These are phyloP conservation scores for Stenotaenia linearis DNA, from an alignment of 2,888 invertebrate species.

Conservation along the genomic window DNA sequence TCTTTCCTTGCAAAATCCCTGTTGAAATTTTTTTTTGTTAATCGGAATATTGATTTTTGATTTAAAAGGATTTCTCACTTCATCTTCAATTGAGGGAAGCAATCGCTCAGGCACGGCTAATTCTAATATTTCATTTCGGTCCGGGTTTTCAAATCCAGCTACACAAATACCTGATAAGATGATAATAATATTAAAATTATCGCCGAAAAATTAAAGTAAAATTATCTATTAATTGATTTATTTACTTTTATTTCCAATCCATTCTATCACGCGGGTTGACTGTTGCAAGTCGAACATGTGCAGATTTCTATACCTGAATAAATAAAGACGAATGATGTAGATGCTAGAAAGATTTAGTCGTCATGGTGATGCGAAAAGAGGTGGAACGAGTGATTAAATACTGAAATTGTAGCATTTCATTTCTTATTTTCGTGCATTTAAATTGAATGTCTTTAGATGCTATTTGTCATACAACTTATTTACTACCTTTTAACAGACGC, in stretches of 20 bases:
- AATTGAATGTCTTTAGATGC: not conserved
- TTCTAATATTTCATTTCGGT: not conserved
- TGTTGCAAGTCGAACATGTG: not conserved
- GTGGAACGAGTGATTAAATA: too few species aligned
- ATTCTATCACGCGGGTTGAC: not conserved
- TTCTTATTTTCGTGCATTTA: too few species aligned
- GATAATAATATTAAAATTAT: not conserved
- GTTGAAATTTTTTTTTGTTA: not conserved
- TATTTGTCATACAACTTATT: not conserved
- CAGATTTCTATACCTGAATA: not conserved
- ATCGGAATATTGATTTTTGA: not conserved
- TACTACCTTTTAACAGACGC: slow-evolving; percentile 7
- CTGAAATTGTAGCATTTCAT: too few species aligned
- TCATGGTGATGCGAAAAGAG: not conserved
- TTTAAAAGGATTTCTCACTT: not conserved
- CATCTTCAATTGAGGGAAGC: not conserved
- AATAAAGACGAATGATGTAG: not conserved
- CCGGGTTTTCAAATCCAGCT: not conserved
- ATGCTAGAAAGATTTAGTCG: not conserved
- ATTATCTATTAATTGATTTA: not conserved
- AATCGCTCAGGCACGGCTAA: not conserved
- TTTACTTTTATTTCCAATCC: not conserved
- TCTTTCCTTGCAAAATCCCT: slow-evolving; percentile 2
- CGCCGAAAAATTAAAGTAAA: not conserved
- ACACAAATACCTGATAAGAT: not conserved